These are phyloP conservation scores for Cheiracanthium punctorium DNA, from an alignment of 2,888 invertebrate species.

Conservation along the genomic window DNA sequence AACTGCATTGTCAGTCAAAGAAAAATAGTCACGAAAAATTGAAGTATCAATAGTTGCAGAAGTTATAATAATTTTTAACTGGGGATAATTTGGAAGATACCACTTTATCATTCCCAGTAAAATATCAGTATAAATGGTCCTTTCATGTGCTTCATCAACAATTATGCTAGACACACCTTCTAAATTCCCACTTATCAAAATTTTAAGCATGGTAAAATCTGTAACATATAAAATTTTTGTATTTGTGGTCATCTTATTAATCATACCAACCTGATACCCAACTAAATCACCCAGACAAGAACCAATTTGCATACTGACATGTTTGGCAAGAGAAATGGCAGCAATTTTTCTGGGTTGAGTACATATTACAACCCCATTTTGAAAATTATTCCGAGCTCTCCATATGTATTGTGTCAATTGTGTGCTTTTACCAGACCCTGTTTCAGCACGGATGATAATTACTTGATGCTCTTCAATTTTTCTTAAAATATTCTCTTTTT, in stretches of 20 bases:
- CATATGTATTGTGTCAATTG: constrained; percentile 76
- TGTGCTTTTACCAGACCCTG: constrained; percentile 77
- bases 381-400: constrained; percentile 73
- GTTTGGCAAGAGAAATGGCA: constrained; percentile 75
- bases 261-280: constrained; percentile 74
- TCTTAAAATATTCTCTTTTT: constrained; percentile 47
- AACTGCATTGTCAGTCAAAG: constrained; percentile 72
- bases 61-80: constrained; percentile 75
- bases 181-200: constrained; percentile 74
- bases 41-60: constrained; percentile 76
- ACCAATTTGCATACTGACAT: constrained; percentile 75
- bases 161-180: constrained; percentile 74
- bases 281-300: constrained; percentile 73
- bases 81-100: constrained; percentile 73
- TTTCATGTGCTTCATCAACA: constrained; percentile 77
- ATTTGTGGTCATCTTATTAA: constrained; percentile 62
- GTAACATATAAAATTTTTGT: constrained; percentile 75
- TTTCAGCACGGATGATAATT: constrained; percentile 75
- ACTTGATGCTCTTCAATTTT: constrained; percentile 73
- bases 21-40: constrained; percentile 75
- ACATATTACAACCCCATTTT: constrained; percentile 74
- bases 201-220: constrained; percentile 76
- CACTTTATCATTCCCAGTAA: constrained; percentile 76
- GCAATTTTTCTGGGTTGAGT: constrained; percentile 77
- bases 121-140: constrained; percentile 76